Evolutionary conservation across 2,888 invertebrate genomes (phyloP), one percentile per base, ranked within the genome.

Genomic region (Parthenolecanium corni): DNA sequence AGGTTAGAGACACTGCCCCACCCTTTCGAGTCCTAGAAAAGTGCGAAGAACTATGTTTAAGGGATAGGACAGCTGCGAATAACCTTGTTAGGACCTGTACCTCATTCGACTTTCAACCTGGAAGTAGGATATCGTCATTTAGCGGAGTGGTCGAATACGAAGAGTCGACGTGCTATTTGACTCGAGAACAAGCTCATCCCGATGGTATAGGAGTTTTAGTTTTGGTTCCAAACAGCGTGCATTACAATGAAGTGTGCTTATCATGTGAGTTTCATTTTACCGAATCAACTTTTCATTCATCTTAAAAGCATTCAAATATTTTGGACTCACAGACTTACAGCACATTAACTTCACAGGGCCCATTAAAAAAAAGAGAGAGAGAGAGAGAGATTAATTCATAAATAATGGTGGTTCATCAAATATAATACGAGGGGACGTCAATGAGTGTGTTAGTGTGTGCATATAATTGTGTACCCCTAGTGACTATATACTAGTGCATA

Each of bases 61-160:
- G 89, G 18, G 91, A 91, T 72, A 80, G 89, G 66, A 80, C 80
- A 1, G 80, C 78, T 3, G 82, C 84, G 11, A 89, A 86, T 72
- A 89, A 89, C 73, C 79, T 90, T 52, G 89, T 89, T 20, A 79
- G 89, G 67, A 83, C 86, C 1, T 92, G 91, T 73, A 84, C 86
- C 66, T 91, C 90, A 49, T 90, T 92, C 68, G 91, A 92, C 74
- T 92, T 91, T 72, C 88, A 89, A 74, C 90, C 91, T 0, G 92
- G 91, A 64, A 86, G 86, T 67, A 79, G 89, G 42, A 87, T 89
- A 67, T 85, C 88, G 36, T 86, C 86, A 0, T 89, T 85, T 70
- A 87, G 85, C 67, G 84, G 85, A 6, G 82, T 82, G 67, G 84
- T 88, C 1, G 89, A 89, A 71, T 90, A 87, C 71, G 91, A 91